A percentile compares a stretch with the other conserved stretches of the same genome.
These are phyloP conservation scores for Tachuris rubrigastra DNA, from an alignment of 2,113 vertebrate species.

Conservation along the genomic window DNA sequence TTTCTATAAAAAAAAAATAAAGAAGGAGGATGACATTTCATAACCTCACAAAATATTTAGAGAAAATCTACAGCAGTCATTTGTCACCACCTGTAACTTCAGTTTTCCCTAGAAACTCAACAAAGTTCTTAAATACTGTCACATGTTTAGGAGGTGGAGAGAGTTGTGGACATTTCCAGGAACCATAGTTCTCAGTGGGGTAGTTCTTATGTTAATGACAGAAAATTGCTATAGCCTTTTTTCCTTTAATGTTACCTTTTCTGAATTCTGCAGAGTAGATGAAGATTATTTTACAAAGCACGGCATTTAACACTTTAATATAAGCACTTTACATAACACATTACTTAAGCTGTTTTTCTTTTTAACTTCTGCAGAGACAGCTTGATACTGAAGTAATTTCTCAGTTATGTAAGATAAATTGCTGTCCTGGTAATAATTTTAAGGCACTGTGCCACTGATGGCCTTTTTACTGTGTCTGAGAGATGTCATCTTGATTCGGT, in stretches of 20 bases:
- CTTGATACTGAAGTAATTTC: slow-evolving; percentile 6
- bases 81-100: background rate
- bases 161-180: background rate
- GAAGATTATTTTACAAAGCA: background rate
- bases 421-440: background rate
- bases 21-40: background rate
- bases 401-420: slow-evolving; percentile 6
- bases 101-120: background rate
- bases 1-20: background rate
- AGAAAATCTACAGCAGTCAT: background rate
- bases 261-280: background rate
- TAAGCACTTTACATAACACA: slow-evolving; percentile 13
- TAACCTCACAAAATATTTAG: background rate
- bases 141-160: background rate
- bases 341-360: slow-evolving; percentile 31
- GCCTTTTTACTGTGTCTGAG: background rate
- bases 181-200: background rate
- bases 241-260: background rate
- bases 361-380: slow-evolving; percentile 11
- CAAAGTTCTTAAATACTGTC: background rate
- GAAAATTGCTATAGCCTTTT: background rate
- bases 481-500: background rate
- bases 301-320: background rate
- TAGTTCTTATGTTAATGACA: background rate
- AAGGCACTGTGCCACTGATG: background rate